These are phyloP conservation scores for Python bivittatus DNA, from an alignment of 2,113 vertebrate species.

Conservation along the genomic window DNA sequence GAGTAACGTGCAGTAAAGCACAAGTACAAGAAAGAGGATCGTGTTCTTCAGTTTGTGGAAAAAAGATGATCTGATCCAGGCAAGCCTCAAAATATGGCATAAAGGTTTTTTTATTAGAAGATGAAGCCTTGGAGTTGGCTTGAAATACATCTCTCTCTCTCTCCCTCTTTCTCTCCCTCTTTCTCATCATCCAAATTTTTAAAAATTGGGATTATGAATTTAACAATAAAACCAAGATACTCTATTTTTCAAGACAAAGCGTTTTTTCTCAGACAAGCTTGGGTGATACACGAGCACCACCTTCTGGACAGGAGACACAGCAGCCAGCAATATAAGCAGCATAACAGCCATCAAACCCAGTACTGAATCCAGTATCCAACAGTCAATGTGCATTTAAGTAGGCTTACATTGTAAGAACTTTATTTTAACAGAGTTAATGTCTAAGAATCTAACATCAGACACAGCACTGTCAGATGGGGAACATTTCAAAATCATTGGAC, in stretches of 20 bases:
- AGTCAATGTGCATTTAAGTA: not conserved
- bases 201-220: not conserved
- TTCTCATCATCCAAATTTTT: too few relatives aligned
- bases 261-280: too few relatives aligned
- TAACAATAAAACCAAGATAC: not conserved
- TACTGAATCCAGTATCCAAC: not conserved
- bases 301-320: not conserved
- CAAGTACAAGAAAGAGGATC: not conserved
- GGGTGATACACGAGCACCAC: not conserved
- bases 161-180: too few relatives aligned
- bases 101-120: not conserved
- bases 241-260: not conserved
- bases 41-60: not conserved
- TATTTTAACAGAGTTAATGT: not conserved
- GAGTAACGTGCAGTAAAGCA: too few relatives aligned
- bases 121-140: not conserved
- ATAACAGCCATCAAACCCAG: not conserved
- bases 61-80: not conserved
- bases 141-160: too few relatives aligned
- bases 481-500: not conserved
- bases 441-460: not conserved
- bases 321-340: too few relatives aligned
- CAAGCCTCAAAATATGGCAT: not conserved
- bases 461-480: not conserved
- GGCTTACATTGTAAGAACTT: not conserved